Evolutionary conservation across 2,113 vertebrate genomes (phyloP), one percentile per base, ranked within the genome.

Genomic region (Embiotoca jacksoni): DNA sequence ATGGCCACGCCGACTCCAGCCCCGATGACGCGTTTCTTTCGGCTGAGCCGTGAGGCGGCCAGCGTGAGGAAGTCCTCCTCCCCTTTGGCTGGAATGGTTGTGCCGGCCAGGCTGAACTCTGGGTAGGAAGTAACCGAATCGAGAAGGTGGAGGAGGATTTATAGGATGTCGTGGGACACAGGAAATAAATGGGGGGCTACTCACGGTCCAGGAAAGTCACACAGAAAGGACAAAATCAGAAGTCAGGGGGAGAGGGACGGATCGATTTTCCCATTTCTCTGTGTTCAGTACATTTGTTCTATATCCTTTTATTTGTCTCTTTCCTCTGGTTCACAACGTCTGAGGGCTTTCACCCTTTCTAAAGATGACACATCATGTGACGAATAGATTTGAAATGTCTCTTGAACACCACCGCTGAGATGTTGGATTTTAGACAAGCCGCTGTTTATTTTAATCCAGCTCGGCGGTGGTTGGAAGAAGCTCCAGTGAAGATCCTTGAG

Each of bases 51-150:
- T 79, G 97, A 96, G 85, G 96, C 95, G 61, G 97, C 97, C 96
- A 98, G 97, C 80, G 97, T 96, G 92, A 98, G 96, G 92, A 98
- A 95, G 86, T 98, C 97, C 89, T 97, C 97, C 87, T 97, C 96
- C 80, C 96, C 96, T 93, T 98, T 98, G 80, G 96, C 95, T 78
- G 97, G 94, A 96, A 98, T 96, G 94, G 88, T 91, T 90, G 95
- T 95, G 94, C 88, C 91, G 75, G 95, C 94, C 89, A 94, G 94
- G 16, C 92, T 95, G 94, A 92, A 89, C 46, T 81, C 86, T 82
- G 35, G 64, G 54, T 50, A 66, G 79, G 57, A 16, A 72, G 52
- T 47, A 35, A 86, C 90, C 75, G 65, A 73, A 85, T 76, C 37
- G 50, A 79, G 33, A 74, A 44, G 65, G n/a, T 69, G 39, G 3